Evolutionary conservation across 1,140 invertebrate species (phyloP).

Genomic region (Meteorus sp.): DNA sequence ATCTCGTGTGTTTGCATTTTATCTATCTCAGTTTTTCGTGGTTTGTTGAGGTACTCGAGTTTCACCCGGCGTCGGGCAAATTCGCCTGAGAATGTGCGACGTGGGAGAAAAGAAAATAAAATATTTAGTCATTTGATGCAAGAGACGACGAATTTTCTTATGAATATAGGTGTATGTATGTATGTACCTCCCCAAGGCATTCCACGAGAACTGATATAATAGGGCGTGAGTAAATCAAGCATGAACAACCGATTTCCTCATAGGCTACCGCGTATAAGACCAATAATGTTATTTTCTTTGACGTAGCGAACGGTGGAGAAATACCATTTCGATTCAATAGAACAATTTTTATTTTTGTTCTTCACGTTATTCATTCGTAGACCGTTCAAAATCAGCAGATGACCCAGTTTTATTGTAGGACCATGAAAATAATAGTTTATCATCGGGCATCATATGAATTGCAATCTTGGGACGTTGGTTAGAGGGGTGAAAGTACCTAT

Average conservation of each 20-base stretch:
- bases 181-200: background rate
- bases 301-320: too few relatives aligned
- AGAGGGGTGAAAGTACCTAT: background rate
- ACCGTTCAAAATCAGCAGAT: too few relatives aligned
- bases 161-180: background rate
- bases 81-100: background rate
- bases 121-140: background rate
- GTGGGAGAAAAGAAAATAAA: too few relatives aligned
- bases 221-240: too few relatives aligned
- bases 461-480: background rate
- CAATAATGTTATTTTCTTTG: too few relatives aligned
- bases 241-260: too few relatives aligned
- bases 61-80: background rate
- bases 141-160: background rate
- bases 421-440: background rate
- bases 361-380: too few relatives aligned
- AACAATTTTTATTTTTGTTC: too few relatives aligned
- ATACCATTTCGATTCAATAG: too few relatives aligned
- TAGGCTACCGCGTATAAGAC: too few relatives aligned
- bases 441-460: background rate
- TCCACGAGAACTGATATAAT: too few relatives aligned
- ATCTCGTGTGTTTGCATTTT: background rate
- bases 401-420: background rate
- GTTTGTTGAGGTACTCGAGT: background rate
- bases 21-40: background rate